Conservation (phyloP, 2,797 vertebrate species). For the Trichosurus vulpecula region DNA sequence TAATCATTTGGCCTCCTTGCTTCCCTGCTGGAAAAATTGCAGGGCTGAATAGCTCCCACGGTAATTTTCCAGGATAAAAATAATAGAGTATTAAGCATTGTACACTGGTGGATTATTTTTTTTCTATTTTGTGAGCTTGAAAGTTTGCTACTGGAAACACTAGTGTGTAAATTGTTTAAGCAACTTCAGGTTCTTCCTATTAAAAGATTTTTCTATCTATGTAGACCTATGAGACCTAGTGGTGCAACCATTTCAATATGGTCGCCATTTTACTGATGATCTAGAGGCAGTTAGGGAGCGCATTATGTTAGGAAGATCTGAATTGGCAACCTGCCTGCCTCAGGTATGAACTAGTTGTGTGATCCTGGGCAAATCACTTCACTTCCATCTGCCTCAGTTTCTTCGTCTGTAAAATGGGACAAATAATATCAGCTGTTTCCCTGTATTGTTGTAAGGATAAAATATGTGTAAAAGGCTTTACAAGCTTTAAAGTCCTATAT, state of each 20-base stretch:
- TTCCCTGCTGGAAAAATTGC: constrained; percentile 45
- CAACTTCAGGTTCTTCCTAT: not conserved
- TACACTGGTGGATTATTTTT: not conserved
- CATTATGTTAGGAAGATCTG: not conserved
- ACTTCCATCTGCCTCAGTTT: not conserved
- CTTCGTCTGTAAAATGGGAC: not conserved
- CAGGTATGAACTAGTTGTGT: not conserved
- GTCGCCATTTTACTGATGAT: not conserved
- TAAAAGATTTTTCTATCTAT: not conserved
- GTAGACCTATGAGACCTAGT: not conserved
- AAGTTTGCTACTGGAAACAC: not conserved
- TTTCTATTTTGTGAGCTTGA: not conserved
- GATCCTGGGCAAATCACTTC: not conserved
- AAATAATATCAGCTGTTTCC: not conserved
- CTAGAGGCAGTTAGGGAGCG: not conserved
- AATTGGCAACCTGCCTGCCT: not conserved
- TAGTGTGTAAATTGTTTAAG: not conserved
- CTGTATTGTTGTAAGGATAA: not conserved
- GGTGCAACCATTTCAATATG: not conserved
- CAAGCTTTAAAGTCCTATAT: not conserved
- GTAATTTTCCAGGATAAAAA: constrained; percentile 23
- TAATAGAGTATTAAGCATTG: not conserved
- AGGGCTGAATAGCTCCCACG: not conserved
- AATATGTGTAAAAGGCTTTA: not conserved
- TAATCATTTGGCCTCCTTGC: constrained; percentile 23